phyloP scores from a whole-genome alignment of 1,140 invertebrate species.

The Anoplolepis gracilipes region DNA sequence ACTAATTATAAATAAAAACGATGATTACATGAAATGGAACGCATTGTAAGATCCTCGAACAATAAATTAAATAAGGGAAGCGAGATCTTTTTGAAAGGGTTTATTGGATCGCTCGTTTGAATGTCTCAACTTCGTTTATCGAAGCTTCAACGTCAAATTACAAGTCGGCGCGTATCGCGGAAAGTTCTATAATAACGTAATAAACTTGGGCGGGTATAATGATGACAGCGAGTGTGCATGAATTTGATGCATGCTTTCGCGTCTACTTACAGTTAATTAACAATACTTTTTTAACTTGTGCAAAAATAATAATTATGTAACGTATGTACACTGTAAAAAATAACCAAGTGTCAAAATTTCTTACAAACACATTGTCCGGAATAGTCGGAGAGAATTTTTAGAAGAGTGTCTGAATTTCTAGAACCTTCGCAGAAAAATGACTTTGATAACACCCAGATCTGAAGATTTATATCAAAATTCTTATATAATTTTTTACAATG shows the following conservation, averaged over 20 bases:
- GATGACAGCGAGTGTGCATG: conserved; percentile 55
- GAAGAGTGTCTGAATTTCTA: too few species aligned
- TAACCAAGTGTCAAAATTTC: too few species aligned
- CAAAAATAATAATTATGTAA: not conserved
- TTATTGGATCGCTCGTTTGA: conserved; percentile 39
- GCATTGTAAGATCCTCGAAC: not conserved
- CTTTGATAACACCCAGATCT: too few species aligned
- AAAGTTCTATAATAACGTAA: conserved; percentile 59
- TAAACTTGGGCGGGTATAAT: conserved; percentile 56
- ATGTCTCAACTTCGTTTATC: conserved; percentile 44
- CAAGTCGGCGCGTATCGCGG: conserved; percentile 45
- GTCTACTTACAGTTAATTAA: conserved; percentile 53
- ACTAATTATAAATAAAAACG: not conserved
- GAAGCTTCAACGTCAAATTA: conserved; percentile 53
- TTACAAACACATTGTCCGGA: too few species aligned
- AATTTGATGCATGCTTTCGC: conserved; percentile 16
- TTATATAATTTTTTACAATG: too few species aligned
- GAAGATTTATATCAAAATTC: too few species aligned
- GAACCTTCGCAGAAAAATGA: too few species aligned
- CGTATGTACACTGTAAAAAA: not conserved
- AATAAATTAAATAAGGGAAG: not conserved
- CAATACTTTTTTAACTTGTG: conserved; percentile 34
- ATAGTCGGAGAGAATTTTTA: too few species aligned
- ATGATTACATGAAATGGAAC: not conserved
- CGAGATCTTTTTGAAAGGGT: conserved; percentile 12